A percentile compares a stretch with the other conserved stretches of the same genome.
Conservation (phyloP, 2,113 vertebrate genomes). For the Rissa tridactyla region DNA sequence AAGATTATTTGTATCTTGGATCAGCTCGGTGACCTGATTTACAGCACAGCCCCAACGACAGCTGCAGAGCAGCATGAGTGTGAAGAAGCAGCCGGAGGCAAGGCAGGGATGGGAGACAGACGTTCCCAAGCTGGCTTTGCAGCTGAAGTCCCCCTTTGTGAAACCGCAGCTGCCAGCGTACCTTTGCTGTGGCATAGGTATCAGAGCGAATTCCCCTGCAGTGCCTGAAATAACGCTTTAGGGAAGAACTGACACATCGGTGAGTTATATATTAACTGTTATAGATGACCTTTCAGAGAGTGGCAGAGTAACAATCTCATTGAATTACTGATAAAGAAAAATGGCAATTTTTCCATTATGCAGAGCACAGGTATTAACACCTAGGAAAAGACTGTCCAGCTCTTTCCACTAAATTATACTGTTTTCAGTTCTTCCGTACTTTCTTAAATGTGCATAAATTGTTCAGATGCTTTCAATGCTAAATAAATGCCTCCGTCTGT, state of each 20-base stretch:
- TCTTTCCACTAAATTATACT: not conserved
- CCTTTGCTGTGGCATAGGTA: not conserved
- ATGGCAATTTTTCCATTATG: not conserved
- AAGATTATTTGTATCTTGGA: not conserved
- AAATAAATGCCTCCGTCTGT: not conserved
- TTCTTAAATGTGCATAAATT: not conserved
- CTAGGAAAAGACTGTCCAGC: not conserved
- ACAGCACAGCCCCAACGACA: not conserved
- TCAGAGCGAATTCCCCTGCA: not conserved
- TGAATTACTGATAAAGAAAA: not conserved
- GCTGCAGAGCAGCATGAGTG: not conserved
- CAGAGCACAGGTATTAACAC: not conserved
- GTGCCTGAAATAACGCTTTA: not conserved
- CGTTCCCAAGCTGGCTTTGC: not conserved
- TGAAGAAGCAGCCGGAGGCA: not conserved
- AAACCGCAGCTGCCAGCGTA: not conserved
- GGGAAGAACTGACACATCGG: conserved; percentile 9
- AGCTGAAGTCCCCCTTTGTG: not conserved
- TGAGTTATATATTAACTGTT: conserved; percentile 22
- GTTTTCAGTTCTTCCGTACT: not conserved
- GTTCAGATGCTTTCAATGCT: not conserved
- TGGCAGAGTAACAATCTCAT: not conserved
- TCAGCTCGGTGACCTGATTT: not conserved
- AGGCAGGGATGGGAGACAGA: not conserved
- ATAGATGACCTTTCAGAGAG: not conserved